Percentiles rank a stretch among this genome's conserved stretches.
Evolutionary conservation across 30 jellyfish, hydroid and myxozoan species (phyloP).

Genomic region (Rhopilema esculentum): DNA sequence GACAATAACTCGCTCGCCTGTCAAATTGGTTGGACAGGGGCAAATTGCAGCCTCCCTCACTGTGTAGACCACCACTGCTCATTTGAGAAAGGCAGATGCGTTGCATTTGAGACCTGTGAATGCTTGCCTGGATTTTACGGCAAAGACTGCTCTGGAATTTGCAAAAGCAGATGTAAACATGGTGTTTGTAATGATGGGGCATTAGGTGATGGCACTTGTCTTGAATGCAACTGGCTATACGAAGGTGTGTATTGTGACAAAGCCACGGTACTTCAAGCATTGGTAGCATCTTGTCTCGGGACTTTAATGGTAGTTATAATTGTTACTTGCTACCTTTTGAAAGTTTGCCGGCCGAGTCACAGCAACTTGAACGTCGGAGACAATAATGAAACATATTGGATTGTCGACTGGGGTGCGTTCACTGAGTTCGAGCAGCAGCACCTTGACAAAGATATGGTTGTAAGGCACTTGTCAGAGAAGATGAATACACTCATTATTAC

Average conservation of each 20-base stretch:
- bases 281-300: conserved; percentile 78
- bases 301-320: conserved; percentile 38
- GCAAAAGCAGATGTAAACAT: conserved; percentile 43
- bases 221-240: conserved; percentile 79
- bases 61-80: conserved; percentile 65
- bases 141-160: conserved; percentile 58
- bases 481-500: conserved; percentile 54
- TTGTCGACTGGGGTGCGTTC: conserved; percentile 73
- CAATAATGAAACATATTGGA: conserved; percentile 54
- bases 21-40: conserved; percentile 81
- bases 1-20: not conserved
- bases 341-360: conserved; percentile 43
- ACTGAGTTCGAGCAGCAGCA: conserved; percentile 45
- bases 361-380: conserved; percentile 1
- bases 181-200: conserved; percentile 89
- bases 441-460: conserved; percentile 23
- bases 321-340: conserved; percentile 58
- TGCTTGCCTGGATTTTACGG: conserved; percentile 79
- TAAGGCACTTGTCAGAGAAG: conserved; percentile 62
- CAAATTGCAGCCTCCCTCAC: conserved; percentile 63
- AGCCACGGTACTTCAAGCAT: conserved; percentile 64
- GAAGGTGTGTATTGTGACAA: conserved; percentile 71
- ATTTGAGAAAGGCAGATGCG: conserved; percentile 66
- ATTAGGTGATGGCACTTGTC: conserved; percentile 83
- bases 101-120: conserved; percentile 73